These are phyloP conservation scores for Phyllotis vaccarum DNA, from an alignment of 2,797 vertebrate genomes.

Conservation along the genomic window DNA sequence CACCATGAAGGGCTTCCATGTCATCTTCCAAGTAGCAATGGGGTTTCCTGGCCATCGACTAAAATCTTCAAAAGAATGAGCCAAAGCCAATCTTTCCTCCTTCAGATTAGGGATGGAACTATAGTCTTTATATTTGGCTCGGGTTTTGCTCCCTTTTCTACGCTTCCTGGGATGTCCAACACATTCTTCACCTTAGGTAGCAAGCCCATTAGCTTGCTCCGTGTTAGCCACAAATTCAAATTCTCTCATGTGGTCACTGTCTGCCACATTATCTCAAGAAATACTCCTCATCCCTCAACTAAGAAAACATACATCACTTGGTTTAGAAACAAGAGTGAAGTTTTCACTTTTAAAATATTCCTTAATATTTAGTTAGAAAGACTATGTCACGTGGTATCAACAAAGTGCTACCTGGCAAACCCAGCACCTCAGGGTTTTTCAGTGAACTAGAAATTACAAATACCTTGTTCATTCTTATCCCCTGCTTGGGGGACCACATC, in stretches of 20 bases:
- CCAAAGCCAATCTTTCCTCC: background rate
- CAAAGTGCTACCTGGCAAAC: background rate
- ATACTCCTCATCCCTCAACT: background rate
- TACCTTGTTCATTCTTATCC: background rate
- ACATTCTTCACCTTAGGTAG: constrained; percentile 3
- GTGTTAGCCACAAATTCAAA: constrained; percentile 67
- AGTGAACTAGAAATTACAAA: background rate
- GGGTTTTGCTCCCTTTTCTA: background rate
- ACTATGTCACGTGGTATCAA: background rate
- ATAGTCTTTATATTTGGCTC: background rate
- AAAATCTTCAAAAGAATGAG: background rate
- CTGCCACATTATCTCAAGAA: background rate
- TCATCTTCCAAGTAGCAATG: background rate
- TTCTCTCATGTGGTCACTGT: constrained; percentile 51
- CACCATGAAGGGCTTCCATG: background rate
- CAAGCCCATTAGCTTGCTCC: constrained; percentile 54
- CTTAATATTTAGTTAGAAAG: constrained; percentile 31
- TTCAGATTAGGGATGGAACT: background rate
- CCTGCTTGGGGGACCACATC: background rate
- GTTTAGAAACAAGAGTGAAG: background rate
- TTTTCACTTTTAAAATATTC: constrained; percentile 49
- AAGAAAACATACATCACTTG: background rate
- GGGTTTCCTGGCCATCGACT: background rate
- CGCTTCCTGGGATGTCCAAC: background rate
- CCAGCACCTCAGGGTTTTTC: background rate